A percentile compares a stretch with the other conserved stretches of the same genome.
Conservation (phyloP, 2,113 vertebrate species). For the Okapia johnstoni region DNA sequence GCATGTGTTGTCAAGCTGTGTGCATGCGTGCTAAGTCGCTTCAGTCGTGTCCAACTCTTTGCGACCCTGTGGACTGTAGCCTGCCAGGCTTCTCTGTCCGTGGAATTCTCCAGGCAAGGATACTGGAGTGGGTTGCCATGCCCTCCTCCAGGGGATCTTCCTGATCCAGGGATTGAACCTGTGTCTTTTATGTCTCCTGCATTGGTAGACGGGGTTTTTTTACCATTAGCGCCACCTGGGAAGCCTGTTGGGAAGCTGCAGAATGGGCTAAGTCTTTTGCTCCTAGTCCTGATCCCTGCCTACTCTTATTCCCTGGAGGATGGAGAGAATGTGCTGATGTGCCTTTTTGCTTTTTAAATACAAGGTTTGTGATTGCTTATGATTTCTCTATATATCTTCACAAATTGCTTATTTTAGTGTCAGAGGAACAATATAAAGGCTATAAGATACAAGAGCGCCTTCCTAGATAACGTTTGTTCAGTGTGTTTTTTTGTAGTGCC, state of each 20-base stretch:
- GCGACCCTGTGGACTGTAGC: too few relatives aligned
- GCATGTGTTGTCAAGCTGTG: not conserved
- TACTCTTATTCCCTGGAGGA: not conserved
- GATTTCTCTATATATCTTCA: constrained; percentile 27
- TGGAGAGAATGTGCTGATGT: not conserved
- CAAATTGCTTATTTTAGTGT: constrained; percentile 13
- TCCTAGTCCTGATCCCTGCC: not conserved
- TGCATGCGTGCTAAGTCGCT: too few relatives aligned
- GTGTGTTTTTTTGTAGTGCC: not conserved
- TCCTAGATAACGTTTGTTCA: not conserved
- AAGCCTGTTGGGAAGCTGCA: not conserved
- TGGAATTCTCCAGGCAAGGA: too few relatives aligned
- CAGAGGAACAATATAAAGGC: not conserved
- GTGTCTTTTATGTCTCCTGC: not conserved
- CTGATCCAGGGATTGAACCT: not conserved
- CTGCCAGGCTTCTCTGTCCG: too few relatives aligned
- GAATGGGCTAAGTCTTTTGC: not conserved
- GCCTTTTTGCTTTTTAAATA: not conserved
- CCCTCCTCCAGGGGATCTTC: too few relatives aligned
- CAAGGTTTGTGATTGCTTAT: not conserved
- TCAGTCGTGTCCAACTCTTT: too few relatives aligned
- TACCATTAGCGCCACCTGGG: not conserved
- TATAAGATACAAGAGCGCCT: not conserved
- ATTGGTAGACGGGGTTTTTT: not conserved
- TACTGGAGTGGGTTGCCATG: too few relatives aligned